A percentile compares a stretch with the other conserved stretches of the same genome.
phyloP scores from a whole-genome alignment of 2,888 invertebrate species.

The Harpalus rubripes region DNA sequence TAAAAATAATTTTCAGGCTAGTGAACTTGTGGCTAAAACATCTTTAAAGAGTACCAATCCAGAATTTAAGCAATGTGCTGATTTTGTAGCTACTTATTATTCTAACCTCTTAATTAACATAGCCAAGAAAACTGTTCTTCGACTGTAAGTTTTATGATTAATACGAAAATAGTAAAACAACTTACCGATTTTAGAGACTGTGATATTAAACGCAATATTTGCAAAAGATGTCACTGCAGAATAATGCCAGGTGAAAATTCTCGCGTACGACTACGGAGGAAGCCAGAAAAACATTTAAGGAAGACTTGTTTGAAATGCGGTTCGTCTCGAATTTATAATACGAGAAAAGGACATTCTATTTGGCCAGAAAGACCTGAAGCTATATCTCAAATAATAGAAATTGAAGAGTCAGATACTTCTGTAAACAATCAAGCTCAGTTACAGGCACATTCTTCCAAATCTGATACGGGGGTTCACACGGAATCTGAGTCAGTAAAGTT shows the following conservation, averaged over 20 bases:
- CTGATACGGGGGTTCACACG: not conserved
- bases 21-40: constrained; percentile 31
- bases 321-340: constrained; percentile 75
- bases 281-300: constrained; percentile 75
- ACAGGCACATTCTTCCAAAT: not conserved
- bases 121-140: constrained; percentile 75
- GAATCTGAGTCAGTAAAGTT: not conserved
- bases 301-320: constrained; percentile 78
- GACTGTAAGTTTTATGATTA: constrained; percentile 73
- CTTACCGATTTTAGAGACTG: constrained; percentile 76
- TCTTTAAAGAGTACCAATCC: constrained; percentile 16
- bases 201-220: constrained; percentile 79
- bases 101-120: constrained; percentile 74
- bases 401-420: constrained; percentile 68
- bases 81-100: constrained; percentile 72
- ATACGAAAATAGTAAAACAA: not conserved
- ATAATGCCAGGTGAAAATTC: constrained; percentile 79
- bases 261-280: constrained; percentile 78
- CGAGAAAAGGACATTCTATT: constrained; percentile 74
- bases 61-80: constrained; percentile 36
- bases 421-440: not conserved
- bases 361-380: constrained; percentile 78
- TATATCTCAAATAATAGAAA: constrained; percentile 76
- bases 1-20: constrained; percentile 53
- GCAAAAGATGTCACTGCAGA: constrained; percentile 79